Base-by-base conservation (phyloP, 2,888 invertebrate species). In the Aelia acuminata region DNA sequence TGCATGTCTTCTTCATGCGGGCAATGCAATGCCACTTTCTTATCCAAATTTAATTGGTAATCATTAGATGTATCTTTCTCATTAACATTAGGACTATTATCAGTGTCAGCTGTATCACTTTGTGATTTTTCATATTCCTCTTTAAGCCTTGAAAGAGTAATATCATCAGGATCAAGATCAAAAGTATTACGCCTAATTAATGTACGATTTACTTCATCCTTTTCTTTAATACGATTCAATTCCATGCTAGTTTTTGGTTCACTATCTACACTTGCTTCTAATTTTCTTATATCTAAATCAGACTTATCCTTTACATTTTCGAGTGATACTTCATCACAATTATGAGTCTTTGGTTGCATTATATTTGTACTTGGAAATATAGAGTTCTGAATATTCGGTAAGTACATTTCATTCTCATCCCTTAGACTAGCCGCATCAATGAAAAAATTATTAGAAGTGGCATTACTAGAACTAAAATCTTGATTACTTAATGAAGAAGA, bases 381-480 rank as follows among this genome's bases (percentile, higher is more conserved):
- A 39, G 80, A 50, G 43, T 75, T 75, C 50, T 50, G 80, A 70
- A 87, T 87, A 80, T 70, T 87, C n/a, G 87, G 87, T 87, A 87
- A 87, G 84, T 88, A 88, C 84, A 90, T 84, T 90, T 95, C 94
- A 89, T 94, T 94, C 91, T 96, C 96, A 92, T 96, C 96, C 39
- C 94, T 94, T 90, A 96, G 93, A 91, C 95, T 95, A 13, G 96
- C 95, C 26, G 96, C 96, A 92, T 96, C 96, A 90, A 96, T 96
- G 91, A 96, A 96, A 92, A 95, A 96, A 89, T 95, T 94, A 92
- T 91, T 94, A 91, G 90, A 63, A n/a, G 63, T 43, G 4, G 63
- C 35, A 63, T n/a, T 86, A 86, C 22, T 63, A 57, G 57, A 39
- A 63, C 47, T 86, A 39, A 50, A 86, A 20, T 86, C 86, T n/a